Percentiles rank a stretch among this genome's conserved stretches.
Evolutionary conservation across 2,113 vertebrate genomes (phyloP).

Genomic region (Rhodinocichla rosea): DNA sequence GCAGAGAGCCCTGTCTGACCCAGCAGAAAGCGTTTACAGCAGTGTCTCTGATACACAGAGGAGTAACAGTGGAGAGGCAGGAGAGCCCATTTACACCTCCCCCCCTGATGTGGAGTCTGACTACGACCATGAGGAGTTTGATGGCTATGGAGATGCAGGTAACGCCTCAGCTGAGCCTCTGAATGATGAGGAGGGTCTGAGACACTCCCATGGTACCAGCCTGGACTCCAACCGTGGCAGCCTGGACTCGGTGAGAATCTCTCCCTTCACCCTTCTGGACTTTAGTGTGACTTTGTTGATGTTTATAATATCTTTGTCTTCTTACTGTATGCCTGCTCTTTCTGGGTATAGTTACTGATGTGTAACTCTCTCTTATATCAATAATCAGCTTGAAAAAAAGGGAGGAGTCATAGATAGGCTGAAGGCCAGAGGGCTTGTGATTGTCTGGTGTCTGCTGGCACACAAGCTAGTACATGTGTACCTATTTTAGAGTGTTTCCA

Average conservation of each 20-base stretch:
- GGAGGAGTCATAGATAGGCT: background rate
- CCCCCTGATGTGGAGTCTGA: constrained; percentile 86
- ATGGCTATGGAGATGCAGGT: constrained; percentile 76
- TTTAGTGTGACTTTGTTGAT: background rate
- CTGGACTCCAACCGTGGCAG: constrained; percentile 86
- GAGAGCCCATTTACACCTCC: constrained; percentile 82
- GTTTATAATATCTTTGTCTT: background rate
- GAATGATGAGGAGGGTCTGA: constrained; percentile 75
- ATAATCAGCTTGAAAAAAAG: background rate
- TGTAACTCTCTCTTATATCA: background rate
- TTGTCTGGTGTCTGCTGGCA: background rate
- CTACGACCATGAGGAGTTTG: constrained; percentile 89
- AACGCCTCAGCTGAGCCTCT: constrained; percentile 76
- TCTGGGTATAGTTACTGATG: background rate
- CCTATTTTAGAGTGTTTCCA: background rate
- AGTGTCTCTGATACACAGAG: constrained; percentile 70
- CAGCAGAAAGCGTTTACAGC: constrained; percentile 67
- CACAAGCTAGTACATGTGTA: background rate
- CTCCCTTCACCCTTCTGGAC: background rate
- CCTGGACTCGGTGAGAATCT: constrained; percentile 84
- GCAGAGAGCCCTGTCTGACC: background rate
- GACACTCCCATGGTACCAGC: constrained; percentile 85
- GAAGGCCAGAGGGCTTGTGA: background rate
- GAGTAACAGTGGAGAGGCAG: constrained; percentile 64
- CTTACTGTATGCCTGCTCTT: background rate